phyloP scores from a whole-genome alignment of 2,888 invertebrate genomes.

The Drosophila demipolita region DNA sequence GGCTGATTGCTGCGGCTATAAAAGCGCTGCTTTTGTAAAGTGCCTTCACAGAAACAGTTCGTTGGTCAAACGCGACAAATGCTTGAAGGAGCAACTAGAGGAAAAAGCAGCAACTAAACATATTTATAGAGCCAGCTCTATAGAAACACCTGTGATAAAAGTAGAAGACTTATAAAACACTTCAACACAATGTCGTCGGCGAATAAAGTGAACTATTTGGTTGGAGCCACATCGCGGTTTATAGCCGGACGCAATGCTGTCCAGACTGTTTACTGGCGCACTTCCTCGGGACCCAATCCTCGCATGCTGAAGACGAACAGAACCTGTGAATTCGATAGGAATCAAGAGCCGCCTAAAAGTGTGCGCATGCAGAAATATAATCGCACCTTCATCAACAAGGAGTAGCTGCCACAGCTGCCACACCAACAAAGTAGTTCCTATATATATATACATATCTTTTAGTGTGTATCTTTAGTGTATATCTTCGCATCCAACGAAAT shows the following conservation, averaged over 20 bases:
- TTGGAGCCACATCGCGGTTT: constrained; percentile 90
- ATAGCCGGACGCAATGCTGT: constrained; percentile 90
- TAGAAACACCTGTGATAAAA: constrained; percentile 60
- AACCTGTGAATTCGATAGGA: constrained; percentile 87
- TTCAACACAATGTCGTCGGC: constrained; percentile 65
- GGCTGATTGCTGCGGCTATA: constrained; percentile 61
- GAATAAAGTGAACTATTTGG: constrained; percentile 86
- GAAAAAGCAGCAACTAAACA: not conserved
- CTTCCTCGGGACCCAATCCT: constrained; percentile 85
- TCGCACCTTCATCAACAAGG: constrained; percentile 67
- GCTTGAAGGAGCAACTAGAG: constrained; percentile 3
- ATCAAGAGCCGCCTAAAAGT: constrained; percentile 84
- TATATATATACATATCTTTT: not conserved
- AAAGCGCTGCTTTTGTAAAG: constrained; percentile 34
- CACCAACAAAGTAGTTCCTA: constrained; percentile 24
- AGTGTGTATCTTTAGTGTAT: constrained; percentile 19
- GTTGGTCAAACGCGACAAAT: constrained; percentile 19
- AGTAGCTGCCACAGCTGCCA: constrained; percentile 1
- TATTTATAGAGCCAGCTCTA: constrained; percentile 28
- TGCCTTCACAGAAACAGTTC: constrained; percentile 48
- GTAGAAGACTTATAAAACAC: not conserved
- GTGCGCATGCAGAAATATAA: constrained; percentile 83
- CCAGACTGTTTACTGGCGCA: constrained; percentile 91
- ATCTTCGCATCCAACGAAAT: not conserved
- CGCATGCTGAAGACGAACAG: constrained; percentile 87